A percentile compares a stretch with the other conserved stretches of the same genome.
Evolutionary conservation across 2,797 vertebrate species (phyloP).

Genomic region (Acanthis flammea): DNA sequence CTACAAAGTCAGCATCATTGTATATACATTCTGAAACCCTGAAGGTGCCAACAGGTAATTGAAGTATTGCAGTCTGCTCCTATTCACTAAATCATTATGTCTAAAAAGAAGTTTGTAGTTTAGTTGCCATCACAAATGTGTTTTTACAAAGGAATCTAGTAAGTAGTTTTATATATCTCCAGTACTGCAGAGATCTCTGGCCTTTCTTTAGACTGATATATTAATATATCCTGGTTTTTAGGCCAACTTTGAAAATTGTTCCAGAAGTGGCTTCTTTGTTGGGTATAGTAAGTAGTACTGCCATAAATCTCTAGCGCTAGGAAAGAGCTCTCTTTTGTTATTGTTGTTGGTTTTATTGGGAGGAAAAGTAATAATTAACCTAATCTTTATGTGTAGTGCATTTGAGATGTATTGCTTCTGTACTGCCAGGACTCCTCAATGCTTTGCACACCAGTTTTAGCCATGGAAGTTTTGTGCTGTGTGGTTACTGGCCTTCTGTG

Average conservation of each 20-base stretch:
- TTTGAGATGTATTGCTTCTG: background rate
- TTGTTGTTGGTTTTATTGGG: background rate
- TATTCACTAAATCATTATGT: background rate
- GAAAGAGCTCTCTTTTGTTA: background rate
- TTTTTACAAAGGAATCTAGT: background rate
- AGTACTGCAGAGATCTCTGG: background rate
- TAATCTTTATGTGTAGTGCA: background rate
- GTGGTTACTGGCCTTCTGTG: background rate
- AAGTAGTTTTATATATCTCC: background rate
- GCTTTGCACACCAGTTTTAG: background rate
- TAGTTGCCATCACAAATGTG: background rate
- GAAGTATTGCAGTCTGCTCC: background rate
- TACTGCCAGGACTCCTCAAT: background rate
- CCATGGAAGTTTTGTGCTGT: background rate
- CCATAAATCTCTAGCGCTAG: background rate
- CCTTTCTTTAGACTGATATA: background rate
- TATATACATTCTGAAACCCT: background rate
- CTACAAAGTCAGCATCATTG: background rate
- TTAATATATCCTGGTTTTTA: background rate
- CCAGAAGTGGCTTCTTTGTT: background rate
- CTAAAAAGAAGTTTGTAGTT: background rate
- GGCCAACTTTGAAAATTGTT: background rate
- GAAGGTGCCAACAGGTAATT: background rate
- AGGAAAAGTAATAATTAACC: background rate
- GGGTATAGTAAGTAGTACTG: background rate